Percentiles rank a stretch among this genome's conserved stretches.
Evolutionary conservation across 2,797 vertebrate genomes (phyloP).

Genomic region (Danionella dracula): DNA sequence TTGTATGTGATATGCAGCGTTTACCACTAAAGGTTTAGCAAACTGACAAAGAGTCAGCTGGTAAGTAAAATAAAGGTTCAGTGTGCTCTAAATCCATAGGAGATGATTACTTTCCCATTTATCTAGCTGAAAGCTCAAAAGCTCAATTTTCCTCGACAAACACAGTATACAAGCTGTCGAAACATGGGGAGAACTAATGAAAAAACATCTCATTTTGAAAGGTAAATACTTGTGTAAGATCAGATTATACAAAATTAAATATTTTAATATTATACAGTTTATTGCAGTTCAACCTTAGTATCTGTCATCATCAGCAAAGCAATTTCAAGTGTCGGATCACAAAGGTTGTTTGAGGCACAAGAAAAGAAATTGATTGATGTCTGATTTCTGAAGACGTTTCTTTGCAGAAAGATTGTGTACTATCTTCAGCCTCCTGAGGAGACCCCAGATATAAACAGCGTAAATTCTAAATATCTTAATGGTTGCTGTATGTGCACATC

Average conservation of each 20-base stretch:
- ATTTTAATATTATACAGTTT: background rate
- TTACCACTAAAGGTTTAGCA: slow-evolving; percentile 15
- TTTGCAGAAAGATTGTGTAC: background rate
- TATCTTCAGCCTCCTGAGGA: slow-evolving; percentile 1
- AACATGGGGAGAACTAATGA: slow-evolving; percentile 12
- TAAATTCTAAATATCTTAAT: too few relatives aligned
- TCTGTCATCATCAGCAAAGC: background rate
- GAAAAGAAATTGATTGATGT: background rate
- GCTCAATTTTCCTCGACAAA: slow-evolving; percentile 53
- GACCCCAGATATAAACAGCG: too few relatives aligned
- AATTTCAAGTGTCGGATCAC: background rate
- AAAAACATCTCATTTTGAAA: background rate
- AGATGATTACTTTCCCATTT: slow-evolving; percentile 41
- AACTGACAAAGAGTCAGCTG: slow-evolving; percentile 14
- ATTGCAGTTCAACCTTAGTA: background rate
- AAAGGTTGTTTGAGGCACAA: slow-evolving; percentile 1
- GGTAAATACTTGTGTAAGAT: background rate
- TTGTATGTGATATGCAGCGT: slow-evolving; percentile 18
- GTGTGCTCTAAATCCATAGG: too few relatives aligned
- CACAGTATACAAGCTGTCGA: slow-evolving; percentile 34
- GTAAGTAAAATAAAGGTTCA: slow-evolving; percentile 13
- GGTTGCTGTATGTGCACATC: too few relatives aligned
- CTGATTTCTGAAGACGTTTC: slow-evolving; percentile 3
- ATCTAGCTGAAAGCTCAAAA: slow-evolving; percentile 56
- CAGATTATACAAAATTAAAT: background rate